Evolutionary conservation across 2,113 vertebrate species (phyloP).

Genomic region (Channa argus): DNA sequence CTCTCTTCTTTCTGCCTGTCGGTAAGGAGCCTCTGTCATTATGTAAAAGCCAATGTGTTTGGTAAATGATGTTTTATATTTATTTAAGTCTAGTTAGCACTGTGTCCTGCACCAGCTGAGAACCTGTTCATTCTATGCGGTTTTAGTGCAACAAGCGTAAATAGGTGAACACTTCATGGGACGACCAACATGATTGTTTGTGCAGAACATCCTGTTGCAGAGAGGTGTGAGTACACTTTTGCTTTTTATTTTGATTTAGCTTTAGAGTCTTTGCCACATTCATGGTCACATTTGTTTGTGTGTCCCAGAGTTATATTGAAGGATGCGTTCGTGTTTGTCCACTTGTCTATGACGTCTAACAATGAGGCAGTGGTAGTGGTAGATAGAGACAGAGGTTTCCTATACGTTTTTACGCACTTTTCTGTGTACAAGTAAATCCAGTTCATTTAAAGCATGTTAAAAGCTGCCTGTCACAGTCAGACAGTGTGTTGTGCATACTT

Average conservation of each 20-base stretch:
- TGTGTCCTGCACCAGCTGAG: conserved; percentile 48
- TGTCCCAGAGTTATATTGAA: neutral
- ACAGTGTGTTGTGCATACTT: conserved; percentile 74
- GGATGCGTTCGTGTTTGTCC: neutral
- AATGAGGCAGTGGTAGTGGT: neutral
- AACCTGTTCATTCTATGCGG: conserved; percentile 40
- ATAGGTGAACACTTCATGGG: conserved; percentile 50
- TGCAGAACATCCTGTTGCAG: conserved; percentile 66
- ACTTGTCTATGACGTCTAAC: neutral
- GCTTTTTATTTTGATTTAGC: conserved; percentile 56
- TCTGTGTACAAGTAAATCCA: conserved; percentile 13
- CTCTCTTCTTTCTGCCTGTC: conserved; percentile 11
- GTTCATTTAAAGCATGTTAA: conserved; percentile 39
- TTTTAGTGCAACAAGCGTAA: conserved; percentile 50
- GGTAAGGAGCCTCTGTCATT: neutral
- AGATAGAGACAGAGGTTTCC: neutral
- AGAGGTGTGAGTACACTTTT: conserved; percentile 40
- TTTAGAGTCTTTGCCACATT: conserved; percentile 23
- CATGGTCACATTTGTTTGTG: conserved; percentile 37
- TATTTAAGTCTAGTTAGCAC: conserved; percentile 17
- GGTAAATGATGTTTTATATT: conserved; percentile 27
- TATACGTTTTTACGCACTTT: neutral
- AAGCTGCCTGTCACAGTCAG: conserved; percentile 78
- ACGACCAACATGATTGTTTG: conserved; percentile 54
- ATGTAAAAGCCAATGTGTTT: conserved; percentile 14